Percentiles rank a stretch among this genome's conserved stretches.
These are phyloP conservation scores for Conger conger DNA, from an alignment of 2,113 vertebrate genomes.

Conservation along the genomic window DNA sequence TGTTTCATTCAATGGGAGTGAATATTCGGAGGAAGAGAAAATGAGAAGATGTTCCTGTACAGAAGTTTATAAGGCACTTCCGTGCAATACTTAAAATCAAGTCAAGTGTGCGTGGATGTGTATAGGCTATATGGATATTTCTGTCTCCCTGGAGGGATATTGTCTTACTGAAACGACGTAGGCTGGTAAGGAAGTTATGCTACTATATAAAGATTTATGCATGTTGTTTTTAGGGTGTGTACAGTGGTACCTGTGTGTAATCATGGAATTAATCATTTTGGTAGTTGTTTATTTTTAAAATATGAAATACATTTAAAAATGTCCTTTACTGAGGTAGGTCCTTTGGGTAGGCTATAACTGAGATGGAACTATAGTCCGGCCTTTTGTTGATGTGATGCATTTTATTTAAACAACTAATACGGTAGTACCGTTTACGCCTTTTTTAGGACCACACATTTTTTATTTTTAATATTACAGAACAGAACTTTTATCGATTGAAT, in stretches of 20 bases:
- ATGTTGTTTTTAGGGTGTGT: conserved; percentile 8
- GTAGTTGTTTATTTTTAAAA: background rate
- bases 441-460: background rate
- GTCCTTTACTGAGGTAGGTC: background rate
- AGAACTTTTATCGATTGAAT: background rate
- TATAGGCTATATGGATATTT: background rate
- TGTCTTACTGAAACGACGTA: conserved; percentile 25
- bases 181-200: conserved; percentile 31
- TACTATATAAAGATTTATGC: conserved; percentile 26
- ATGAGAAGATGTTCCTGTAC: background rate
- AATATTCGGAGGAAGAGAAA: background rate
- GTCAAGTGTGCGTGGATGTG: background rate
- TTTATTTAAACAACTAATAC: background rate
- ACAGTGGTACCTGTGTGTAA: background rate
- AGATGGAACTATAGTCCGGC: background rate
- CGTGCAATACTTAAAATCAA: background rate
- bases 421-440: background rate
- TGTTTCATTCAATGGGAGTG: background rate
- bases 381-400: background rate
- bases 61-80: background rate
- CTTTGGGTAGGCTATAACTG: background rate
- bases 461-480: background rate
- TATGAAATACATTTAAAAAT: background rate
- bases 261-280: background rate
- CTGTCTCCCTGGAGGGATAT: conserved; percentile 10